Evolutionary conservation across 2,888 invertebrate species (phyloP).

Genomic region (Lithophane leautieri): DNA sequence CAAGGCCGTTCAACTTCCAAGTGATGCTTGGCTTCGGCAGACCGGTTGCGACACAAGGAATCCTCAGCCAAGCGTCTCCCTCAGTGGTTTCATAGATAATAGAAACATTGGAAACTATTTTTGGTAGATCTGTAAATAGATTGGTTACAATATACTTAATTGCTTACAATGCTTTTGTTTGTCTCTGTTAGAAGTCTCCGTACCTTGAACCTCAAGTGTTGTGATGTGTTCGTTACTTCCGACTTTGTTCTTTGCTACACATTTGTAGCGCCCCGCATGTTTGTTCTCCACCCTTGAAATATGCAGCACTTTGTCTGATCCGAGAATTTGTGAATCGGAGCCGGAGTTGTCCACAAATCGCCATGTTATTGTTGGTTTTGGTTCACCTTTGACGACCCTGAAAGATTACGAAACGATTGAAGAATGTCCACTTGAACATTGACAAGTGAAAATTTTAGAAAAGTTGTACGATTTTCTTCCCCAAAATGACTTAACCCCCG

Average conservation of each 20-base stretch:
- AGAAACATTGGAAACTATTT: slow-evolving; percentile 16
- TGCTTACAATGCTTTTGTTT: too few relatives aligned
- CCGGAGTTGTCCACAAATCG: slow-evolving; percentile 10
- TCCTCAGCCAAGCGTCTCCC: slow-evolving; percentile 39
- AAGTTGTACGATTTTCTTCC: neutral
- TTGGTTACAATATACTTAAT: neutral
- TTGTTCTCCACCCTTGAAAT: slow-evolving; percentile 18
- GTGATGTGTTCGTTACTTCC: slow-evolving; percentile 39
- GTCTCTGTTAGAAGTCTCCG: too few relatives aligned
- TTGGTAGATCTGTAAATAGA: slow-evolving; percentile 40
- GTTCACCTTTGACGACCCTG: slow-evolving; percentile 38
- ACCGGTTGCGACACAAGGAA: slow-evolving; percentile 49
- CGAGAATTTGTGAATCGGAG: neutral
- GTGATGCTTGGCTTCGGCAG: slow-evolving; percentile 47
- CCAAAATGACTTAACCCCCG: neutral
- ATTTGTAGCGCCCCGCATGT: slow-evolving; percentile 52
- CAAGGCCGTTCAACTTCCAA: slow-evolving; percentile 36
- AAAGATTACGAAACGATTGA: neutral
- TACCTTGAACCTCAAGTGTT: too few relatives aligned
- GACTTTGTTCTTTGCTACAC: slow-evolving; percentile 33
- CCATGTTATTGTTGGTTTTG: slow-evolving; percentile 50
- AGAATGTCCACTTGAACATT: neutral
- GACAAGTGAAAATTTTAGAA: neutral
- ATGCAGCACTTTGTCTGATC: slow-evolving; percentile 17
- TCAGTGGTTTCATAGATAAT: slow-evolving; percentile 28